Evolutionary conservation across 2,797 vertebrate species (phyloP), one percentile per base, ranked within the genome.

Genomic region (Mergus octosetaceus): DNA sequence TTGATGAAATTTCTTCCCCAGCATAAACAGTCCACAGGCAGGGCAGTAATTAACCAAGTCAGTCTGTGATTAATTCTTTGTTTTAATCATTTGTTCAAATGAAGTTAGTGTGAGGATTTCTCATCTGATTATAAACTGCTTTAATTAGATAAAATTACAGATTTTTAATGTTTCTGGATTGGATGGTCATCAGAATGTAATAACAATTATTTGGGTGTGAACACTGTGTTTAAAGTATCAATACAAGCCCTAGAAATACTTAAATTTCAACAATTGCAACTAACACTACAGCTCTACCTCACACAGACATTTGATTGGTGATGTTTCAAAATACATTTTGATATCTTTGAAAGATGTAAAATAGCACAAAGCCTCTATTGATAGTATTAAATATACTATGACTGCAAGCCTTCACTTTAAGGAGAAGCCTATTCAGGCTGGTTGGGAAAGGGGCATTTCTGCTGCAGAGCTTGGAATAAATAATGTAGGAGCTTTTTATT

Each of bases 401-500:
- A 83, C 58, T 71, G 56, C 53, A 95, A 76, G 72, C 81, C 79
- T 81, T 97, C 56, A 38, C 13, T 90, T 91, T 76, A 91, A 95
- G 88, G 74, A 93, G 89, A 92, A 96, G 28, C 64, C 62, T 94
- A 9, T 95, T 97, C 66, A 79, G 45, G 51, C 86, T 73, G 82
- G 56, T 95, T 94, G 74, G 83, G 94, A 93, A 96, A 71, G 54
- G 62, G 89, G 20, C 80, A 79, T 36, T 87, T 49, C 30, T 92
- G 82, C n/a, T 90, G 28, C 83, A 94, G 90, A 93, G 53, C 24
- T 95, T 93, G 73, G n/a, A 73, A 96, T 97, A 94, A 94, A 94
- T 92, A 97, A 92, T 85, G 61, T 43, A 87, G 75, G 56, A n/a
- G 10, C 57, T 92, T 94, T 83, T 62, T 78, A 79, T 91, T 89